These are phyloP conservation scores for Pristiophorus japonicus DNA, from an alignment of 2,113 vertebrate species.

Conservation along the genomic window DNA sequence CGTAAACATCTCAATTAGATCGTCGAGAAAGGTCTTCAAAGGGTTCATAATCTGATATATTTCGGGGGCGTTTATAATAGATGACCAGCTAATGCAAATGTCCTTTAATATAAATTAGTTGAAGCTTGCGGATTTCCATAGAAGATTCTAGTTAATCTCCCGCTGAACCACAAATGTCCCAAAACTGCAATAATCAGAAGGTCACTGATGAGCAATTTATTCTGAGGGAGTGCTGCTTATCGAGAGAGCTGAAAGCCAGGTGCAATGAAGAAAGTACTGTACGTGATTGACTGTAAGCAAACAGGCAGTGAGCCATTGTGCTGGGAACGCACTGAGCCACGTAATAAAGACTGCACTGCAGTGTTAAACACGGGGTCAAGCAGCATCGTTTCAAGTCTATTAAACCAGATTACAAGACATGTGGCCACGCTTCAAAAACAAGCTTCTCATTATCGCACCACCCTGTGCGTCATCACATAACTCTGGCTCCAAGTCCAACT, in stretches of 20 bases:
- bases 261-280: neutral
- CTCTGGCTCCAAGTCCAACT: neutral
- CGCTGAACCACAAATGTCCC: neutral
- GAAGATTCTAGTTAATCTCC: neutral
- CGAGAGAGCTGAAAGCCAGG: neutral
- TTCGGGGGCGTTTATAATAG: neutral
- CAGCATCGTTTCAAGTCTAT: slow-evolving; percentile 1
- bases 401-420: neutral
- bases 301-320: neutral
- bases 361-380: neutral
- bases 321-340: neutral
- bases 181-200: neutral
- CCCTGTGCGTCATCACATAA: neutral
- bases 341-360: neutral
- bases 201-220: neutral
- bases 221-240: neutral
- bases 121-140: neutral
- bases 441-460: neutral
- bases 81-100: neutral
- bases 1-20: neutral
- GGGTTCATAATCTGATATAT: neutral
- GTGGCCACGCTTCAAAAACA: neutral
- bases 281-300: neutral
- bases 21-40: neutral
- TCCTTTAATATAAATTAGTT: neutral